Base-by-base conservation (phyloP, 2,888 invertebrate genomes). In the Xestoiulus laeticollis region DNA sequence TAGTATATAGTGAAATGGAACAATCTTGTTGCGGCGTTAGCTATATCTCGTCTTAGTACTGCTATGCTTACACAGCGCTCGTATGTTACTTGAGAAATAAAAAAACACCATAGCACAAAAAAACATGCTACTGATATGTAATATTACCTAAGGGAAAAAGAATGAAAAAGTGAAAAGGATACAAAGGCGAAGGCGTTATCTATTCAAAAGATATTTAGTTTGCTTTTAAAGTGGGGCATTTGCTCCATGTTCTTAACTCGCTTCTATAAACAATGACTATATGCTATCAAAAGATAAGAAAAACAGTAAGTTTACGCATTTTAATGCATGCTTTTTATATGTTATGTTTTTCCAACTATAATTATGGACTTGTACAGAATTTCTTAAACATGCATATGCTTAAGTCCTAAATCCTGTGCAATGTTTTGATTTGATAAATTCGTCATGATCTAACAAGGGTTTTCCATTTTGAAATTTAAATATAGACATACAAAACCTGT, bases 111-210 rank as follows among this genome's bases (percentile, higher is more conserved):
- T 38, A 12, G 68, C 12, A 12, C 26, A 30, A 26, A 68, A 68
- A 68, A 68, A 68, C 68, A 68, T 68, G 26, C 59, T 68, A 68
- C 68, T 68, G 68, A 68, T 68, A 68, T 68, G 68, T 68, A 68
- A 68, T 68, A 68, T 68, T 26, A 68, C 68, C 68, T 68, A 26
- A 68, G 68, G 68, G 68, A 68, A 26, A 26, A 68, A 68, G 68
- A 26, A 68, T 26, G 68, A 68, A 68, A 68, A 68, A 68, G 68
- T 68, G 68, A 68, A 68, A 68, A 68, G 68, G 68, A 68, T 68
- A 68, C 12, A 26, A 68, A 68, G 26, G 26, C 8, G 26, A 68
- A 68, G 68, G 26, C 26, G 68, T 26, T 68, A 68, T 68, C 68
- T 68, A 10, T 68, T 68, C 68, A 14, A 68, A 68, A 68, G 68